Base-by-base conservation (phyloP, 2,888 invertebrate species). In the Pocota personata region DNA sequence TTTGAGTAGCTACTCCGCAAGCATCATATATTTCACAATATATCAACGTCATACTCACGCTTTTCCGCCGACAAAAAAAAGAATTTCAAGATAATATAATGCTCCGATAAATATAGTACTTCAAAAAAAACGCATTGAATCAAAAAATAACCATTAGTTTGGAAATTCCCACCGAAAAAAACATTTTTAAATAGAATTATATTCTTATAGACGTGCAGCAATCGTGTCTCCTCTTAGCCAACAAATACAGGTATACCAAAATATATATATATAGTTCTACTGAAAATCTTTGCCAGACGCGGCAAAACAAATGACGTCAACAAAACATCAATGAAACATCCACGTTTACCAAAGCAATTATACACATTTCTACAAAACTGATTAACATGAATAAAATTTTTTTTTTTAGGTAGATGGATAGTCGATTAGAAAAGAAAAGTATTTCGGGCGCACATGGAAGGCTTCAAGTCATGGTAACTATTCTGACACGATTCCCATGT, bases 241-340 rank as follows among this genome's bases (percentile, higher is more conserved):
- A 37, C 48, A 30, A 37, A 52, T 21, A 52, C 32, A 52, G 24
- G 48, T 46, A 46, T 24, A 62, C 27, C 12, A 14, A 6, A 16
- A 43, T 55, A 19, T 37, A n/a, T 27, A 16, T 55, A 16, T 19
- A 55, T 27, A 37, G 14, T 40, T 27, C 16, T 16, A 27, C 7
- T 48, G 37, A 62, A 43, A 35, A 35, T 60, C 62, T 32, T 30
- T 10, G 75, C 75, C 55, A 75, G 75, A 75, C 75, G 21, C 35
- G 24, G 32, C 75, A 46, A 75, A 55, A 43, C 64, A 57, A 66
- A 64, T 75, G 46, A 75, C 75, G 75, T 75, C 75, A 75, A 55
- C 32, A 10, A n/a, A 12, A 16, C 14, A 21, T n/a, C 16, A 50
- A 46, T 52, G 30, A 60, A 50, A 62, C 32, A 75, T 50, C 16